These are phyloP conservation scores for Meta bourneti DNA, from an alignment of 2,888 invertebrate genomes.

Conservation along the genomic window DNA sequence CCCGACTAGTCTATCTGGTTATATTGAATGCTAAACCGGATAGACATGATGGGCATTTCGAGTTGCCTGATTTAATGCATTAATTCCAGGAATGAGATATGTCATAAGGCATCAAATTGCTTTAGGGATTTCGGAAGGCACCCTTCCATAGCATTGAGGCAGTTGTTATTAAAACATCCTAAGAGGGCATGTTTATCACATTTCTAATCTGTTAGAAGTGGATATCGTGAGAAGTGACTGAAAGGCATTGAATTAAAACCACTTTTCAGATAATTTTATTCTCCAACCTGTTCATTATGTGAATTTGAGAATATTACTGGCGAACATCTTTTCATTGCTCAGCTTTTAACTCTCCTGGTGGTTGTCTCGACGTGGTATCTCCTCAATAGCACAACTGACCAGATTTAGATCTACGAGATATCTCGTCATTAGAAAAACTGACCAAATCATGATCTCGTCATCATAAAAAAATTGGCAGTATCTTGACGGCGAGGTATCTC, in stretches of 20 bases:
- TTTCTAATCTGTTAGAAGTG: not conserved
- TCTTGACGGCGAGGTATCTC: no score
- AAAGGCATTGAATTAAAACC: not conserved
- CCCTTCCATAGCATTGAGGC: not conserved
- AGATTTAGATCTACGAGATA: no score
- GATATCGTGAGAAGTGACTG: not conserved
- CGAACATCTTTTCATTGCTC: no score
- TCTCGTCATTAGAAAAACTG: no score
- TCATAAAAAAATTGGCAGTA: no score
- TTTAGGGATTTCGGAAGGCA: not conserved
- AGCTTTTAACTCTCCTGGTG: no score
- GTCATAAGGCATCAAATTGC: not conserved
- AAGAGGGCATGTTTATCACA: not conserved
- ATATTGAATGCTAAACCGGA: not conserved
- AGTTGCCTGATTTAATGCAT: not conserved
- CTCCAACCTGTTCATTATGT: no score
- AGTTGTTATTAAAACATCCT: not conserved
- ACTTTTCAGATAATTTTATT: no score
- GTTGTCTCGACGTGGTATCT: no score
- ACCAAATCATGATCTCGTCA: no score
- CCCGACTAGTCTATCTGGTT: not conserved
- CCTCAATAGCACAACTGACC: no score
- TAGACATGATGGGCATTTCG: not conserved
- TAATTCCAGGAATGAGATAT: not conserved
- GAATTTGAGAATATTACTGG: no score